Base-by-base conservation (phyloP, 2,113 vertebrate species). In the Megaceryle maxima region DNA sequence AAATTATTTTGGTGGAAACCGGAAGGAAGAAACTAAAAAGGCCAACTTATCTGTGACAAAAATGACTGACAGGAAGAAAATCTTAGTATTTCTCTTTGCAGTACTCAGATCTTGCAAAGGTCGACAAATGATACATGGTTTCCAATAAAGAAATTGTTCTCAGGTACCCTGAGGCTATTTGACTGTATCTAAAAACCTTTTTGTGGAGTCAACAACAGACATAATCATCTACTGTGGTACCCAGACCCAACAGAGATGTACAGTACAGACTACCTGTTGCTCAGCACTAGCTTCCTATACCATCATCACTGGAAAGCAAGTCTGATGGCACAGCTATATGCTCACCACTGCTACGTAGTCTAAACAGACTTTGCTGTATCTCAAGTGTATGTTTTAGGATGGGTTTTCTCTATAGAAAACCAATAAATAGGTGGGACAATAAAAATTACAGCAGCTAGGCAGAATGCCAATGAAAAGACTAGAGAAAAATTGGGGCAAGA, bases 281-380 rank as follows among this genome's bases (percentile, higher is more conserved):
- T 50, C 68, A 77, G 39, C 2, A 2, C 57, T 51, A 35, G 25
- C 37, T 86, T 85, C 44, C 24, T 76, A 1, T 29, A 4, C 16
- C 20, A 6, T 10, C 10, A 1, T 41, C 33, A 15, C 22, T 66
- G 50, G 76, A 83, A 90, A 29, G 2, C 13, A 51, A 46, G 31
- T 25, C 68, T 51, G 19, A 46, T 1, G 4, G 57, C 35, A 33
- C 0, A 0, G 19, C 35, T 74, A 1, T 35, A 8, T 14, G 16
- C 20, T 79, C 33, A 73, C 7, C 16, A 43, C 78, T 48, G 20
- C 12, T 66, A 35, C n/a, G 22, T 53, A 19, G 21, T 90, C 78
- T 72, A 53, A 68, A 25, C 35, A 79, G 48, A 57, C 28, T 33
- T 63, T 39, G 44, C n/a, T 85, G 18, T 66, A 11, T 35, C 26